Conservation (phyloP, 2,797 vertebrate species). For the Rhinoraja longicauda region DNA sequence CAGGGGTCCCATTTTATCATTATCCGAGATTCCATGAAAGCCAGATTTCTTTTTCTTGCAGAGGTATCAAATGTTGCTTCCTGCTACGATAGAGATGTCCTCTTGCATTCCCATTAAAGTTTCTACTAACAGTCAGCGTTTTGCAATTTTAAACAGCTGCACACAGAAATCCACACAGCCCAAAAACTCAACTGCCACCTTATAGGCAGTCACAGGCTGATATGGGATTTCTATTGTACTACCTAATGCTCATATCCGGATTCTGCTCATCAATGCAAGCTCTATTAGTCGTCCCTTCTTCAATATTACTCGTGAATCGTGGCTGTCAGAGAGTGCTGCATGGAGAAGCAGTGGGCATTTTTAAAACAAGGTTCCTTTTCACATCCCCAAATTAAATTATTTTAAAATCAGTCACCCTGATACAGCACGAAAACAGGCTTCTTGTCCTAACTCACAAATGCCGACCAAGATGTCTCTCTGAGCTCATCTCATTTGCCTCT, state of each 20-base stretch:
- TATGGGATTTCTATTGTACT: background rate
- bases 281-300: background rate
- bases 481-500: no score
- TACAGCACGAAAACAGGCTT: no score
- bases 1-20: background rate
- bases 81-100: background rate
- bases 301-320: background rate
- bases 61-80: background rate
- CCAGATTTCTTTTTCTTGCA: background rate
- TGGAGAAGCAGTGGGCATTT: background rate
- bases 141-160: conserved; percentile 22
- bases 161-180: background rate
- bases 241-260: background rate
- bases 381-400: background rate
- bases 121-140: background rate
- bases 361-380: background rate
- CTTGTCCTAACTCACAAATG: no score
- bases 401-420: background rate
- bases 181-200: background rate
- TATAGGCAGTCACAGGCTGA: background rate
- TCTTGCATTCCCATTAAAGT: background rate
- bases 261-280: background rate
- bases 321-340: background rate
- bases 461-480: no score
- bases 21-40: background rate